Conservation (phyloP, 1,140 invertebrate genomes). For the Idris sp. region DNA sequence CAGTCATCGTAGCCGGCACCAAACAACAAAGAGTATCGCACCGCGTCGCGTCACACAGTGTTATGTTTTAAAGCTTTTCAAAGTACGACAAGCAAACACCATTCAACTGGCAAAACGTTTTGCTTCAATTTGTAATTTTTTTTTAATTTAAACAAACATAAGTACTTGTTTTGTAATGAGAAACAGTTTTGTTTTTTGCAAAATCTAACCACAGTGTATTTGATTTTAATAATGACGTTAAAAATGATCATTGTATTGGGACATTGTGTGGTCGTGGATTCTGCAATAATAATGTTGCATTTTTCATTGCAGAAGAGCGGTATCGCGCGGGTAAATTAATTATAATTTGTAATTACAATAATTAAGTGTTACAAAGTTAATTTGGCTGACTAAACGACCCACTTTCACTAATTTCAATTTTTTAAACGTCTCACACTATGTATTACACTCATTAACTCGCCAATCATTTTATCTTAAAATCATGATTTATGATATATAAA, state of each 20-base stretch:
- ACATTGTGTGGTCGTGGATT: no score
- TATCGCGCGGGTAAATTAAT: slow-evolving; percentile 35
- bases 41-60: slow-evolving; percentile 59
- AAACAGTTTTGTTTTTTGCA: no score
- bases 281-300: slow-evolving; percentile 33
- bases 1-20: slow-evolving; percentile 64
- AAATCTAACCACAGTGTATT: no score
- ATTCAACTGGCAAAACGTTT: slow-evolving; percentile 47
- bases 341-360: slow-evolving; percentile 41
- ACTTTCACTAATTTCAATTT: slow-evolving; percentile 59
- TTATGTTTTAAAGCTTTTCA: slow-evolving; percentile 69
- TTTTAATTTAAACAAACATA: no score
- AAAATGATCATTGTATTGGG: no score
- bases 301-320: no score
- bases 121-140: slow-evolving; percentile 8
- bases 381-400: slow-evolving; percentile 45
- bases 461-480: slow-evolving; percentile 45
- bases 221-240: no score
- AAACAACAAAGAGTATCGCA: slow-evolving; percentile 68
- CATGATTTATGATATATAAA: slow-evolving; percentile 48
- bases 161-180: no score
- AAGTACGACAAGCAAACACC: slow-evolving; percentile 49
- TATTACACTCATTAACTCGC: slow-evolving; percentile 51
- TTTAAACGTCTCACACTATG: slow-evolving; percentile 14
- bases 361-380: slow-evolving; percentile 37